A percentile compares a stretch with the other conserved stretches of the same genome.
Conservation (phyloP, 2,113 vertebrate species). For the Grammomys dolichurus region DNA sequence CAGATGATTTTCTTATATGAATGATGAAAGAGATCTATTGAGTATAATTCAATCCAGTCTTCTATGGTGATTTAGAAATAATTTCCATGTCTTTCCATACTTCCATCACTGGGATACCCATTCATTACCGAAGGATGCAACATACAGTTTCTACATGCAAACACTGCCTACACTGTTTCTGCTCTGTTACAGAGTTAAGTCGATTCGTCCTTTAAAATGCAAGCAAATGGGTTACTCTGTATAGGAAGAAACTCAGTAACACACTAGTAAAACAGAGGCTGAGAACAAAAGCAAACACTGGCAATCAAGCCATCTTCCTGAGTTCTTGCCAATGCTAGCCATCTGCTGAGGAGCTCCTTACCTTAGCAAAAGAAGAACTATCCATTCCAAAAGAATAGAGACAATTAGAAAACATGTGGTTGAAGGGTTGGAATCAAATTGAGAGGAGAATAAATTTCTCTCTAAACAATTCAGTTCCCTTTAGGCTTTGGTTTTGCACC, state of each 20-base stretch:
- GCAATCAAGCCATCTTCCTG: background rate
- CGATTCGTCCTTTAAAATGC: slow-evolving; percentile 25
- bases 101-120: background rate
- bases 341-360: background rate
- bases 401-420: slow-evolving; percentile 1
- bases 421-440: slow-evolving; percentile 13
- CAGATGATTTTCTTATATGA: slow-evolving; percentile 8
- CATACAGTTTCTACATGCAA: background rate
- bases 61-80: slow-evolving; percentile 3
- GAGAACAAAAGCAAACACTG: slow-evolving; percentile 29
- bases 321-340: background rate
- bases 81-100: background rate
- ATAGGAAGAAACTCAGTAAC: background rate
- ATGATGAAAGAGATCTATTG: background rate
- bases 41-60: background rate
- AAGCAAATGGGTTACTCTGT: background rate
- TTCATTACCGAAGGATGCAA: background rate
- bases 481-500: background rate
- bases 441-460: background rate
- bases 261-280: background rate
- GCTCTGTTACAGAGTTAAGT: background rate
- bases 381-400: background rate
- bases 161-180: background rate
- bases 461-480: slow-evolving; percentile 25
- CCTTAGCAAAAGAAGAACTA: slow-evolving; percentile 48